Evolutionary conservation across 1,140 invertebrate genomes (phyloP).

Genomic region (Glossosoma conforme): DNA sequence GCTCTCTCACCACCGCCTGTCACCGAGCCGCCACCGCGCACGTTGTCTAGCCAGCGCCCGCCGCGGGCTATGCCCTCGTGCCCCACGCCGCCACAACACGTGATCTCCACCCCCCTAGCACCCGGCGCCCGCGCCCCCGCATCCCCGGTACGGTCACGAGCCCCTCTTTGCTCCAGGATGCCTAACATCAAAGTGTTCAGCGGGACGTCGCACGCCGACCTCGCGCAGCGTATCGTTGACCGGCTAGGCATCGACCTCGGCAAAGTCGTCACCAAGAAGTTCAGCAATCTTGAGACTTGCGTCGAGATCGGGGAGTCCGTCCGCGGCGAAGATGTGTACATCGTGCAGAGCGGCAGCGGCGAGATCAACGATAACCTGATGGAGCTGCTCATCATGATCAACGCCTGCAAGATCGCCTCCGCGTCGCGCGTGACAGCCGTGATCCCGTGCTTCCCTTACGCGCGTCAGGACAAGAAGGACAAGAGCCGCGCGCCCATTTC

Average conservation of each 20-base stretch:
- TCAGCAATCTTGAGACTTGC: conserved; percentile 98
- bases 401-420: conserved; percentile 99
- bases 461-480: conserved; percentile 98
- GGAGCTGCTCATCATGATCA: conserved; percentile 99
- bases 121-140: conserved; percentile 39
- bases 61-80: conserved; percentile 23
- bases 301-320: conserved; percentile 99
- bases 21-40: conserved; percentile 19
- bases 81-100: conserved; percentile 16
- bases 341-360: conserved; percentile 95
- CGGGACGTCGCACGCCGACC: conserved; percentile 93
- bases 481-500: conserved; percentile 99
- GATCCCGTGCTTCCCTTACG: conserved; percentile 98
- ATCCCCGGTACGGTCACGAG: conserved; percentile 8
- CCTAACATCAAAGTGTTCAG: conserved; percentile 98
- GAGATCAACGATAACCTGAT: conserved; percentile 99
- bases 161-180: conserved; percentile 58
- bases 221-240: conserved; percentile 93
- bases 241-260: conserved; percentile 93
- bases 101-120: no score
- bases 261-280: conserved; percentile 98
- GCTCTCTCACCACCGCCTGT: conserved; percentile 14
- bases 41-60: conserved; percentile 22
- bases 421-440: conserved; percentile 97
- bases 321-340: conserved; percentile 99